Base-by-base conservation (phyloP, 2,113 vertebrate genomes). In the Cryptomyrus ogoouensis region DNA sequence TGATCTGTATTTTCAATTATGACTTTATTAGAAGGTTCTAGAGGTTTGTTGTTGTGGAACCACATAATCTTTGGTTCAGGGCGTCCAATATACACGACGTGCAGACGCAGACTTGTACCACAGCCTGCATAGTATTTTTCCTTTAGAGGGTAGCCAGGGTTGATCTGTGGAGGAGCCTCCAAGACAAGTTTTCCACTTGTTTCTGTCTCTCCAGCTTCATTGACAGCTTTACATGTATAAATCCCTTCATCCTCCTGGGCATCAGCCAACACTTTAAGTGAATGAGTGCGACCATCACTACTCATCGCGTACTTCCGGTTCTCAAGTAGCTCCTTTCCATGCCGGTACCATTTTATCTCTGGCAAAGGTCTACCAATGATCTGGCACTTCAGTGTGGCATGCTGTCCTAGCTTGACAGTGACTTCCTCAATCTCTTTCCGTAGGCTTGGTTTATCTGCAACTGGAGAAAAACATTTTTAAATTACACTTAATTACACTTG, bases 11-110 rank as follows among this genome's bases (percentile, higher is more conserved):
- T 99, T 94, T 99, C 98, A 92, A 99, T 97, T 83, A 94, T 96
- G 87, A 97, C 91, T 0, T 96, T 97, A 91, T 99, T 98, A 85
- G 97, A 96, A 92, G 95, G 96, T 93, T 98, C 97, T 91, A 99
- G 91, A 87, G 96, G 97, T 93, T 98, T 98, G 88, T 97, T 96
- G 27, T 96, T 95, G 0, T 97, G 94, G 93, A 99, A 97, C 98
- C 98, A 99, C 94, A 97, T 98, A 93, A 99, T 99, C 92, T 98
- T 96, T 90, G 98, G 98, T 90, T 98, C 95, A 74, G 98, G 98
- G 27, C 98, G 97, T 56, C 98, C 98, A 74, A 99, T 98, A 89
- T 99, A 99, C 70, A 97, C 94, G 2, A 96, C 95, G 0, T 99
- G 98, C 91, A 99, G 96, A 47, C 98, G 97, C 89, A 99, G 96